Conservation (phyloP, 2,797 vertebrate species). For the Bryconaethiops microstoma region DNA sequence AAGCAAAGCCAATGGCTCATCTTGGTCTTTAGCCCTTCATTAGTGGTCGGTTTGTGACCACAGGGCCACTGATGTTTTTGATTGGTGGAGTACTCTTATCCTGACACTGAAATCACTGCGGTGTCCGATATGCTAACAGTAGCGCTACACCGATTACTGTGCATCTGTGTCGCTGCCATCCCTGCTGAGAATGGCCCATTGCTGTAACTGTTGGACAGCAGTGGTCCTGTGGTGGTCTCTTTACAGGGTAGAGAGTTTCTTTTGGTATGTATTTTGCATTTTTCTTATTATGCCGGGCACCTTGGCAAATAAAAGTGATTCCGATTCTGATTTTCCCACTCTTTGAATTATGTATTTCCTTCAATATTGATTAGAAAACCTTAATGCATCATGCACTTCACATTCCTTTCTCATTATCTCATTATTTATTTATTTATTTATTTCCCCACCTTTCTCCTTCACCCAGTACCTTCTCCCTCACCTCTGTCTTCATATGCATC, state of each 20-base stretch:
- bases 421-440: slow-evolving; percentile 63
- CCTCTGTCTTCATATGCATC: slow-evolving; percentile 45
- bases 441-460: slow-evolving; percentile 26
- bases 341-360: slow-evolving; percentile 10
- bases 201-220: too few species aligned
- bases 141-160: too few species aligned
- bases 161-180: too few species aligned
- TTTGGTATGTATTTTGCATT: not conserved
- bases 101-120: not conserved
- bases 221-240: too few species aligned
- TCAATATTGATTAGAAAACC: not conserved
- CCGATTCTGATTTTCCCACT: slow-evolving; percentile 10
- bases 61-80: not conserved
- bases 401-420: slow-evolving; percentile 41
- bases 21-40: not conserved
- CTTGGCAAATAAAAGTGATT: not conserved
- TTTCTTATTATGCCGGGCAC: not conserved
- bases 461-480: slow-evolving; percentile 14
- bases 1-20: too few species aligned
- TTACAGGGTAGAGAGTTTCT: too few species aligned
- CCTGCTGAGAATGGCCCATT: too few species aligned
- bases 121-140: too few species aligned
- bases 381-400: slow-evolving; percentile 10
- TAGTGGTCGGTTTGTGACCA: too few species aligned
- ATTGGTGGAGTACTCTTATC: not conserved